A percentile compares a stretch with the other conserved stretches of the same genome.
These are phyloP conservation scores for Sphaerodactylus townsendi DNA, from an alignment of 2,113 vertebrate species.

Conservation along the genomic window DNA sequence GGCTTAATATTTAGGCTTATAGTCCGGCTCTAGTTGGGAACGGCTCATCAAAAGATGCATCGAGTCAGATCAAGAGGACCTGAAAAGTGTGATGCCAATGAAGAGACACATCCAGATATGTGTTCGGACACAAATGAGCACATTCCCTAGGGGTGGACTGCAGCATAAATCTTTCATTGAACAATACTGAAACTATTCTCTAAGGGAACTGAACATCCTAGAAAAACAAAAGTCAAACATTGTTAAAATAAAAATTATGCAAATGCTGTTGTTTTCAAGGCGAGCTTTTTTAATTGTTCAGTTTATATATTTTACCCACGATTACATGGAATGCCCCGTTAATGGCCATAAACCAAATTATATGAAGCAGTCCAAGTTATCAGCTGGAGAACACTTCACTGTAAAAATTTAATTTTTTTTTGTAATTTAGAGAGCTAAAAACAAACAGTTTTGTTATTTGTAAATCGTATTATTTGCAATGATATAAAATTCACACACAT, in stretches of 20 bases:
- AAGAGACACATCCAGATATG: not conserved
- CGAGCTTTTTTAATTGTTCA: conserved; percentile 17
- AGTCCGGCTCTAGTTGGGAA: not conserved
- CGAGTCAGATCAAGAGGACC: not conserved
- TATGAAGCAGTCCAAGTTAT: not conserved
- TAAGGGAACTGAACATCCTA: conserved; percentile 13
- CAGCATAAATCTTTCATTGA: not conserved
- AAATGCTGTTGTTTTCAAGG: not conserved
- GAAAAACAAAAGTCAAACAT: not conserved
- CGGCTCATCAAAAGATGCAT: not conserved
- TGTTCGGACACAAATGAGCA: not conserved
- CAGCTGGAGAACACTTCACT: not conserved
- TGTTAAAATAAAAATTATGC: not conserved
- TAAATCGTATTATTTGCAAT: conserved; percentile 47
- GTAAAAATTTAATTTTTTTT: conserved; percentile 4
- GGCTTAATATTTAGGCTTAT: not conserved
- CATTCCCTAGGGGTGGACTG: not conserved
- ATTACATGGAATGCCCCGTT: conserved; percentile 18
- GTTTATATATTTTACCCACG: not conserved
- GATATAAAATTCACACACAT: conserved; percentile 55
- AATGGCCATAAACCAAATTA: conserved; percentile 11
- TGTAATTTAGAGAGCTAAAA: conserved; percentile 56
- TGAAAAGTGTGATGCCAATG: not conserved
- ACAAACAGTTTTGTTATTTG: conserved; percentile 49
- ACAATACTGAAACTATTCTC: not conserved